Evolutionary conservation across 2,888 invertebrate species (phyloP), one percentile per base, ranked within the genome.

Genomic region (Panorpa germanica): DNA sequence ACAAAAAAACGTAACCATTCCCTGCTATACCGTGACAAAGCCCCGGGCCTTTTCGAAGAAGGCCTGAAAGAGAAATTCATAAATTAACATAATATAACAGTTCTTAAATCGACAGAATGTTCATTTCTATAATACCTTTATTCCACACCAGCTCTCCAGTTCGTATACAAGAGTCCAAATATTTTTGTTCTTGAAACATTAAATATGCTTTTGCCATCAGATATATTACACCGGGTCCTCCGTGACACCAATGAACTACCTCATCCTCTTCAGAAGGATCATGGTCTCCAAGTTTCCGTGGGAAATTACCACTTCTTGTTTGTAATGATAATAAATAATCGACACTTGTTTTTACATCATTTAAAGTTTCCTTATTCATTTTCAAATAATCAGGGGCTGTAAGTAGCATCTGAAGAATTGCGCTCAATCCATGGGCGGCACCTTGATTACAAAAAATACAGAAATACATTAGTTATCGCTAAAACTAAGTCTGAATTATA

Each of bases 161-260:
- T 35, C 58, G 61, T 2, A 68, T 44, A 40, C 78, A 71, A 1
- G 78, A 66, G 11, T 68, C 47, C 16, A 78, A 52, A 47, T 77
- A 88, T 44, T 67, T 72, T 2, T 66, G 56, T 23, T 85, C 80
- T 36, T 71, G 65, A 56, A 70, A 86, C 2, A 70, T 52, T 17
- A 72, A 48, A 47, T 73, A 83, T 1, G 88, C 81, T 49, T 74
- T 76, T 2, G 81, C 81, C 59, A 88, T 65, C 19, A 83, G 49
- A 45, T 83, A 86, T 5, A 85, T 58, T 2, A 71, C 65, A 1
- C 86, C 86, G 6, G 82, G 74, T 7, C 82, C 82, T 1, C 88
- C 88, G 47, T 88, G 86, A 48, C 88, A 88, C 88, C 86, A 86
- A 46, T 88, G 86, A 1, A 86, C 66, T 8, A 86, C 53, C 35